Evolutionary conservation across 2,888 invertebrate genomes (phyloP).

Genomic region (Melinaea marsaeus): DNA sequence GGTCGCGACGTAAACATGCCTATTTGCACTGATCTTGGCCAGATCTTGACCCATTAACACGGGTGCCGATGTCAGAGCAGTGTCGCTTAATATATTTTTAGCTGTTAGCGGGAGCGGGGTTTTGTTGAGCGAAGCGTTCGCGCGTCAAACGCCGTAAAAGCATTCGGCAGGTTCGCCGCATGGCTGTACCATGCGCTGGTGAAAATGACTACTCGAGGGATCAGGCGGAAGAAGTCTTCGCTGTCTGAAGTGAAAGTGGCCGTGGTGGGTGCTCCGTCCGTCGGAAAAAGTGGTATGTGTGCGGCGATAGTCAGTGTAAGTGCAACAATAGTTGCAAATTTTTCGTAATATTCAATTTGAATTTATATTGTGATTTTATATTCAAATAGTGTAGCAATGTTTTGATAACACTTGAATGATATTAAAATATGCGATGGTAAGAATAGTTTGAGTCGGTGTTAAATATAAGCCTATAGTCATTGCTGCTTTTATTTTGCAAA

Average conservation of each 20-base stretch:
- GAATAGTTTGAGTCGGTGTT: background rate
- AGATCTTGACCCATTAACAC: slow-evolving; percentile 78
- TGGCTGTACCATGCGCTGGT: slow-evolving; percentile 40
- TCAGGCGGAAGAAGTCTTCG: slow-evolving; percentile 92
- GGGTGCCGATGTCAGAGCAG: slow-evolving; percentile 67
- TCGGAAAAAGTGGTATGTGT: slow-evolving; percentile 93
- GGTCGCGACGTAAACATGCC: slow-evolving; percentile 62
- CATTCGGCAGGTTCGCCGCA: slow-evolving; percentile 45
- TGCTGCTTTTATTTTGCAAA: no score
- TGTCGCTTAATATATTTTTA: slow-evolving; percentile 73
- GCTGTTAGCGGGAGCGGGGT: slow-evolving; percentile 56
- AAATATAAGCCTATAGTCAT: no score
- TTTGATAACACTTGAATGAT: background rate
- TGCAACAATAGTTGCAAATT: slow-evolving; percentile 8
- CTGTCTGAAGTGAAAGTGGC: slow-evolving; percentile 94
- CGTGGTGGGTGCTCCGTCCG: slow-evolving; percentile 91
- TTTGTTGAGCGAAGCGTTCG: slow-evolving; percentile 47
- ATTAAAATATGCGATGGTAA: background rate
- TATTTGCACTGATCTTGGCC: slow-evolving; percentile 75
- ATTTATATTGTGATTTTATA: background rate
- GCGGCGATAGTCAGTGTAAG: slow-evolving; percentile 18
- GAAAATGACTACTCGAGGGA: slow-evolving; percentile 86
- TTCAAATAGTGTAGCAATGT: background rate
- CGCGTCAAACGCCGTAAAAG: slow-evolving; percentile 43
- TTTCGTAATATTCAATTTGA: background rate